phyloP scores from a whole-genome alignment of 2,113 vertebrate genomes.

The Cyprinus carpio region DNA sequence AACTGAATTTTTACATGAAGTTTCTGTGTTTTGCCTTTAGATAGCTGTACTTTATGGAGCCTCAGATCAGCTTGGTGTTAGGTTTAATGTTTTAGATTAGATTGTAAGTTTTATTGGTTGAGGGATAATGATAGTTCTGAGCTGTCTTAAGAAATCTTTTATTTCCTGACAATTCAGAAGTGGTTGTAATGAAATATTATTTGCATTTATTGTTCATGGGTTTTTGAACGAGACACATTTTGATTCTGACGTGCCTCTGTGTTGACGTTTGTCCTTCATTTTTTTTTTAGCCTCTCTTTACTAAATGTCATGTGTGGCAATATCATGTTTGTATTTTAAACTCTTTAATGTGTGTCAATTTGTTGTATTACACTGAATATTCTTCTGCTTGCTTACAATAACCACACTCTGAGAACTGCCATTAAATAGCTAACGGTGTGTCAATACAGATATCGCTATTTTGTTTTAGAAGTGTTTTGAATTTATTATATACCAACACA shows the following conservation, averaged over 20 bases:
- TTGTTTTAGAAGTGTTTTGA: background rate
- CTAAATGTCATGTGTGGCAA: background rate
- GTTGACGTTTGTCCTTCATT: background rate
- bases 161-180: constrained; percentile 7
- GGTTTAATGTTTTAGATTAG: background rate
- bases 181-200: background rate
- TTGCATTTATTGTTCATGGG: constrained; percentile 14
- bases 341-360: background rate
- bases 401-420: background rate
- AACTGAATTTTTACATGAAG: background rate
- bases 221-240: background rate
- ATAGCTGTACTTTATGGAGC: background rate
- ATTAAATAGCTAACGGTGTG: background rate
- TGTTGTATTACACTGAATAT: background rate
- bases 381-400: background rate
- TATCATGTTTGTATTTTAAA: background rate
- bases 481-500: background rate
- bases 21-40: background rate
- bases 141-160: constrained; percentile 32
- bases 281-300: background rate
- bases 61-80: background rate
- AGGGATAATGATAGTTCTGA: constrained; percentile 4
- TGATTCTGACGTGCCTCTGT: background rate
- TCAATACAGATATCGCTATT: background rate
- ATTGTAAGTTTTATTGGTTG: background rate